Conservation (phyloP, 2,888 invertebrate genomes). For the Darwinula stevensoni region DNA sequence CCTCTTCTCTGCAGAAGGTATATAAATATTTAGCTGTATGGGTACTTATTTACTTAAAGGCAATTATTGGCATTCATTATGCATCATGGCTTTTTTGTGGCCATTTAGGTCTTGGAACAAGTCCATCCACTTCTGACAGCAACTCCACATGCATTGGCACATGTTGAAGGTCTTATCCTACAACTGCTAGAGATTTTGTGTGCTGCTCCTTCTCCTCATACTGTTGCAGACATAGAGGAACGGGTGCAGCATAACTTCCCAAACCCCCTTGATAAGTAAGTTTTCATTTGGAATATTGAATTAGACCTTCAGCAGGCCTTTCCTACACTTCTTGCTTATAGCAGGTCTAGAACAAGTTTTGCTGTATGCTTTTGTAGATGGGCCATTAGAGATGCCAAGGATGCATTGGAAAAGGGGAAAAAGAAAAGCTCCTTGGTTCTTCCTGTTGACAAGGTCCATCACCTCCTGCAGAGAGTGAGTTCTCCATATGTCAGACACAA, state of each 20-base stretch:
- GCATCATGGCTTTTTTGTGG: too few relatives aligned
- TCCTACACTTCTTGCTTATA: background rate
- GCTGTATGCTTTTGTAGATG: slow-evolving; percentile 21
- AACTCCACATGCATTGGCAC: slow-evolving; percentile 62
- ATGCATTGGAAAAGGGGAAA: slow-evolving; percentile 44
- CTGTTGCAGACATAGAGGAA: slow-evolving; percentile 71
- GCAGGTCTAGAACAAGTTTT: background rate
- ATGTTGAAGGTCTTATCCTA: slow-evolving; percentile 69
- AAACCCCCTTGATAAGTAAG: slow-evolving; percentile 52
- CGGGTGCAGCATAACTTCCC: slow-evolving; percentile 72
- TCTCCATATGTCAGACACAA: background rate
- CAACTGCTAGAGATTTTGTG: slow-evolving; percentile 63
- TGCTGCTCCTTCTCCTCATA: slow-evolving; percentile 43
- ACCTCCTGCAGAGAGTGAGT: slow-evolving; percentile 41
- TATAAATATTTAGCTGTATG: too few relatives aligned
- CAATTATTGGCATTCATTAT: too few relatives aligned
- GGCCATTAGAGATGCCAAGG: slow-evolving; percentile 67
- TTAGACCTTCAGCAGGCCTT: too few relatives aligned
- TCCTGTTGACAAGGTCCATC: slow-evolving; percentile 68
- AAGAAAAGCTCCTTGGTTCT: slow-evolving; percentile 38
- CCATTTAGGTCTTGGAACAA: slow-evolving; percentile 63
- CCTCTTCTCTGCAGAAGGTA: too few relatives aligned
- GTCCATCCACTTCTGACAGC: slow-evolving; percentile 60
- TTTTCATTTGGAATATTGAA: too few relatives aligned
- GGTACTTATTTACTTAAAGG: too few relatives aligned